Conservation (phyloP, 2,797 vertebrate genomes). For the Cynopterus sphinx region DNA sequence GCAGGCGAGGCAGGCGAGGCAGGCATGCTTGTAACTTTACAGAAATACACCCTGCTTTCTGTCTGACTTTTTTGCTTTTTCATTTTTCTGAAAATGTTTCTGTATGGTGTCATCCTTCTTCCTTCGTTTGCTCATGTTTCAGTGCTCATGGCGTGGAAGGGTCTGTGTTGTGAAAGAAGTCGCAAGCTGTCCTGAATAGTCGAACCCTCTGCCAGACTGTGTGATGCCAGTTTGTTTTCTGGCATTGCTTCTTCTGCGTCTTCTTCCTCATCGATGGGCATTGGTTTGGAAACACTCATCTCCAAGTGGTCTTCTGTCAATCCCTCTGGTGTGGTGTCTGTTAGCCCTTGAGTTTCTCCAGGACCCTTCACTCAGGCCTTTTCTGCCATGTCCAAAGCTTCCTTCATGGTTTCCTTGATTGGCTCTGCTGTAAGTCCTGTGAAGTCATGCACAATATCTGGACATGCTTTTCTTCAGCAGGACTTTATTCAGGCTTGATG, state of each 20-base stretch:
- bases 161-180: background rate
- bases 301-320: background rate
- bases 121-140: background rate
- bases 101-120: background rate
- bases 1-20: background rate
- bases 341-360: background rate
- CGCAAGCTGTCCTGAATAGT: background rate
- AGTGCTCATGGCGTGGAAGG: background rate
- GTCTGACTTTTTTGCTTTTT: background rate
- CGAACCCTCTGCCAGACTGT: background rate
- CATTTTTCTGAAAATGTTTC: background rate
- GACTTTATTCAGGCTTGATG: too few species aligned
- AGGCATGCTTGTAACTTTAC: background rate
- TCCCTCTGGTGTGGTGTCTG: background rate
- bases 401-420: background rate
- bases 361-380: background rate
- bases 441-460: background rate
- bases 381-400: background rate
- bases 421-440: background rate
- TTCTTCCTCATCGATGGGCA: background rate
- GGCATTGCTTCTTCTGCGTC: background rate
- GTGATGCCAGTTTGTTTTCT: background rate
- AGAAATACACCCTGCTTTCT: background rate
- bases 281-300: background rate
- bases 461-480: background rate